A percentile compares a stretch with the other conserved stretches of the same genome.
Conservation (phyloP, 2,888 invertebrate species). For the Kryphioiulus occultus region DNA sequence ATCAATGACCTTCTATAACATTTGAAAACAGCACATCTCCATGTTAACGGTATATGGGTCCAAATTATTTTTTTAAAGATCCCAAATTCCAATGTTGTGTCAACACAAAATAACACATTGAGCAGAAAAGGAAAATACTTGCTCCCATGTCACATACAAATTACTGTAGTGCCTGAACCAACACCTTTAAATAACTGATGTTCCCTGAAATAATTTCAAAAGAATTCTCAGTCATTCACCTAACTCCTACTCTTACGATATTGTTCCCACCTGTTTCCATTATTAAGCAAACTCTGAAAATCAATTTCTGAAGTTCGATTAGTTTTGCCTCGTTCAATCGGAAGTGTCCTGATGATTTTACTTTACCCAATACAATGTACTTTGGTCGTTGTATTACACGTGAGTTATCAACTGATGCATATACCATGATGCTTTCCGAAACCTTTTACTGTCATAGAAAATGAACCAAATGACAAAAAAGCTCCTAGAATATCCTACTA, state of each 20-base stretch:
- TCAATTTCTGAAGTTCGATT: neutral
- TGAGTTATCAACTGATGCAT: neutral
- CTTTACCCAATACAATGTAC: neutral
- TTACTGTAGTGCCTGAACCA: neutral
- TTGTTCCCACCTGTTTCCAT: neutral
- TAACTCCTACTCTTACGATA: neutral
- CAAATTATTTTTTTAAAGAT: neutral
- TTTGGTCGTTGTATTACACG: neutral
- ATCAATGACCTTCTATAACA: neutral
- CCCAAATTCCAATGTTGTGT: neutral
- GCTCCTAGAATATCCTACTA: slow-evolving; percentile 22
- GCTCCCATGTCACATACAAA: neutral
- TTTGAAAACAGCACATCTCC: neutral
- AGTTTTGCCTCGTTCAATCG: neutral
- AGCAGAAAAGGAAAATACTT: neutral
- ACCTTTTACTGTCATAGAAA: neutral
- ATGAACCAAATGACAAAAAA: neutral
- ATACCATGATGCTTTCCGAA: neutral
- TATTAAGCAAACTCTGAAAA: neutral
- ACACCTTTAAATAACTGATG: neutral
- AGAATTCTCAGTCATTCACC: neutral
- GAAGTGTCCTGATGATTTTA: neutral
- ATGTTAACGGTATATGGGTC: neutral
- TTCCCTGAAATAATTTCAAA: neutral
- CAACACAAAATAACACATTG: neutral